phyloP scores from a whole-genome alignment of 2,888 invertebrate species.

The Ichneumoninae sp. region DNA sequence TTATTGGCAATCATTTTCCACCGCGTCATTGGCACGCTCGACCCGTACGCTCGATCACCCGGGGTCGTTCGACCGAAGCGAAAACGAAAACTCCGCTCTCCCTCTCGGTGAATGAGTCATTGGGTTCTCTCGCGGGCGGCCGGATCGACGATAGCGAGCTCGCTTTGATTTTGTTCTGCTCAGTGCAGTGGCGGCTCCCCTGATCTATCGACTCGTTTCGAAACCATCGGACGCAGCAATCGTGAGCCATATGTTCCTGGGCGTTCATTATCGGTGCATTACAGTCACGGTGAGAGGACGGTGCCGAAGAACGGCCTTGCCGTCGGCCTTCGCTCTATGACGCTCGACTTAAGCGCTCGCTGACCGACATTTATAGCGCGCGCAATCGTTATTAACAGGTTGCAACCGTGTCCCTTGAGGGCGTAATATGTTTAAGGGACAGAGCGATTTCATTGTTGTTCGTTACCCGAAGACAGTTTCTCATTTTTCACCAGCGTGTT shows the following conservation, averaged over 20 bases:
- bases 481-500: too few species aligned
- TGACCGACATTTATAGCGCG: slow-evolving; percentile 13
- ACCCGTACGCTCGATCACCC: slow-evolving; percentile 2
- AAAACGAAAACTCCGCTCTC: slow-evolving; percentile 42
- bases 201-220: slow-evolving; percentile 57
- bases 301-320: slow-evolving; percentile 70
- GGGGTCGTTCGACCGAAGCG: slow-evolving; percentile 46
- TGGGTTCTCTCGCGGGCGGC: slow-evolving; percentile 30
- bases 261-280: slow-evolving; percentile 62
- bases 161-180: slow-evolving; percentile 40
- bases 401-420: not conserved
- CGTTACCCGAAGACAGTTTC: too few species aligned
- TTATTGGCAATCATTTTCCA: slow-evolving; percentile 64
- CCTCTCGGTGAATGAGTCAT: slow-evolving; percentile 59
- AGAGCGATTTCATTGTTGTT: too few species aligned
- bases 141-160: slow-evolving; percentile 50
- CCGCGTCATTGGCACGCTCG: slow-evolving; percentile 34
- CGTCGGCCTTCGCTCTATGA: slow-evolving; percentile 72
- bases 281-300: slow-evolving; percentile 72
- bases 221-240: slow-evolving; percentile 54
- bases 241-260: slow-evolving; percentile 51
- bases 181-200: slow-evolving; percentile 16
- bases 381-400: not conserved
- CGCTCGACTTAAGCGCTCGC: slow-evolving; percentile 52
- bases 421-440: slow-evolving; percentile 7